Conservation (phyloP, 2,113 vertebrate species). For the Platysteira castanea region DNA sequence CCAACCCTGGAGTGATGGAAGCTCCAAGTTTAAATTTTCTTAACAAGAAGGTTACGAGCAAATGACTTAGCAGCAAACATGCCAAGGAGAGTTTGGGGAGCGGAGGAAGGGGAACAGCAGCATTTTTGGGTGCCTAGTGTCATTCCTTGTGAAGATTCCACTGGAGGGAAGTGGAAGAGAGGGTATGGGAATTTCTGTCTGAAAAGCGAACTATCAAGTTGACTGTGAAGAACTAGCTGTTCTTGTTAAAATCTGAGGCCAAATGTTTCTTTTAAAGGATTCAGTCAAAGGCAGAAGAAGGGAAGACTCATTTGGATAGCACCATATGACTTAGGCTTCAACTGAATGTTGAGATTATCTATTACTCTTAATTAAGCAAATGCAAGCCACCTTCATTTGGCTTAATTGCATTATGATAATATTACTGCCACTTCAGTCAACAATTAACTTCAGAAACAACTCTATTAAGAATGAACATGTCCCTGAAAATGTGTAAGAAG, state of each 20-base stretch:
- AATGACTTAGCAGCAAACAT: background rate
- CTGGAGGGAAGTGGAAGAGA: background rate
- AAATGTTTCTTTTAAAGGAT: background rate
- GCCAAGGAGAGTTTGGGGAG: background rate
- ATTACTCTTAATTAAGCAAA: background rate
- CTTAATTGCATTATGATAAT: background rate
- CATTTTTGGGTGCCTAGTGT: background rate
- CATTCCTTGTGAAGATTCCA: background rate
- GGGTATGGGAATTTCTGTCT: background rate
- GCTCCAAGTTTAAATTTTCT: background rate
- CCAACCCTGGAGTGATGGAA: background rate
- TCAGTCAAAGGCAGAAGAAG: background rate
- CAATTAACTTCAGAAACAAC: background rate
- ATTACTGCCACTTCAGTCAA: background rate
- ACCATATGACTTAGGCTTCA: background rate
- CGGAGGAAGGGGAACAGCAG: background rate
- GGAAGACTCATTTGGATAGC: background rate
- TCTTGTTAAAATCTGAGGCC: background rate
- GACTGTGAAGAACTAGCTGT: background rate
- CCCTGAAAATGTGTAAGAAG: background rate
- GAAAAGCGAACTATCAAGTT: background rate
- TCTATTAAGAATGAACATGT: background rate
- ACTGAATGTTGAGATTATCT: background rate
- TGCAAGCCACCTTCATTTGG: background rate
- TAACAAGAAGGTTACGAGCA: background rate